phyloP scores from a whole-genome alignment of 2,797 vertebrate species.

The Gastrophryne carolinensis region DNA sequence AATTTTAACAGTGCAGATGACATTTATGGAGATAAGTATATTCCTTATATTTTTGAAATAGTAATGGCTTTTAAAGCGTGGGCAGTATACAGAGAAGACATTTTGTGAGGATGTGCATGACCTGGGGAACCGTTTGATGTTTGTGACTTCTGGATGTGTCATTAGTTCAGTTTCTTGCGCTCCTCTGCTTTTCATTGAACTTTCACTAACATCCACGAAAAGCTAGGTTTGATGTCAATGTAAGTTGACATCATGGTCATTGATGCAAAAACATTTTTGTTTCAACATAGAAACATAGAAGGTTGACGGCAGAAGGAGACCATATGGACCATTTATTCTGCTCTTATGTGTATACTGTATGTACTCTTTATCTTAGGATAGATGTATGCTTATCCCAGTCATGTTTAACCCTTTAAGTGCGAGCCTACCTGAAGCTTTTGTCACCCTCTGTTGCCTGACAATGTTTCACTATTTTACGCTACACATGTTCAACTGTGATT shows the following conservation, averaged over 20 bases:
- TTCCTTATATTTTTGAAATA: neutral
- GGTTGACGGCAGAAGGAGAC: too few species aligned
- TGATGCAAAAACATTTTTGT: constrained; percentile 20
- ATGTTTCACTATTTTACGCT: too few species aligned
- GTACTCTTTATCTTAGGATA: too few species aligned
- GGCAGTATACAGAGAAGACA: neutral
- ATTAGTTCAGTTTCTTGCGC: constrained; percentile 43
- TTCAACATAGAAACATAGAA: too few species aligned
- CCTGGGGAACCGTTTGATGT: neutral
- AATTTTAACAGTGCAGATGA: neutral
- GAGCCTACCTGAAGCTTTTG: too few species aligned
- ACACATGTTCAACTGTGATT: too few species aligned
- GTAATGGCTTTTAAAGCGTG: neutral
- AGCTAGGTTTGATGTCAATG: constrained; percentile 11
- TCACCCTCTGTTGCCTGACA: too few species aligned
- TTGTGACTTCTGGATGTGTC: constrained; percentile 10
- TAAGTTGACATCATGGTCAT: constrained; percentile 16
- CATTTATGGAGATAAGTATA: neutral
- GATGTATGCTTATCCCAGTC: too few species aligned
- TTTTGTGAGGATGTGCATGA: neutral
- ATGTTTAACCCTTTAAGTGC: too few species aligned
- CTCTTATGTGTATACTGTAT: too few species aligned
- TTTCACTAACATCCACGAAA: constrained; percentile 2
- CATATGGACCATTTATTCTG: too few species aligned
- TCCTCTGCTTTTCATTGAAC: constrained; percentile 10